Evolutionary conservation across 2,797 vertebrate genomes (phyloP).

Genomic region (Mareca penelope): DNA sequence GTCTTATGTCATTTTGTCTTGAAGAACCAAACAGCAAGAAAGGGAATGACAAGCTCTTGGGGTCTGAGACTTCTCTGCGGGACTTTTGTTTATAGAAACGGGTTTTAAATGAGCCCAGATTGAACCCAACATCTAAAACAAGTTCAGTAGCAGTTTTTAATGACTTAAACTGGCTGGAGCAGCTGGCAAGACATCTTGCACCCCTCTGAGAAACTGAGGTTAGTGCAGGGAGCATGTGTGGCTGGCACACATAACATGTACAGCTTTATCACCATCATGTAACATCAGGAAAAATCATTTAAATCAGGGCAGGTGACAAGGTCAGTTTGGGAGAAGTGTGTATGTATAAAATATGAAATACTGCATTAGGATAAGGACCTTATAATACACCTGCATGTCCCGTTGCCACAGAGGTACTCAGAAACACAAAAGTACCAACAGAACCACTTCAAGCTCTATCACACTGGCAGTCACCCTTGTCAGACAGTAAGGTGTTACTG

Average conservation of each 20-base stretch:
- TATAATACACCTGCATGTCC: neutral
- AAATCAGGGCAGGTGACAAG: neutral
- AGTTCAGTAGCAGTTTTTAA: conserved; percentile 23
- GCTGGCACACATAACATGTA: accelerated
- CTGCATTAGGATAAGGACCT: neutral
- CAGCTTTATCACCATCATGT: neutral
- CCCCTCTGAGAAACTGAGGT: neutral
- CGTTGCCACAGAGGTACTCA: neutral
- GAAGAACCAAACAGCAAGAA: neutral
- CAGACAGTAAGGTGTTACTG: neutral
- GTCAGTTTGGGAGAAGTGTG: neutral
- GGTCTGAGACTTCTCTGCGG: neutral
- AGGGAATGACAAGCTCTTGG: neutral
- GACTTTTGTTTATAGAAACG: conserved; percentile 6
- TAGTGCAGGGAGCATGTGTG: neutral
- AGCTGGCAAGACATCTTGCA: conserved; percentile 26
- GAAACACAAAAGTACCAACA: neutral
- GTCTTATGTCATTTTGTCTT: neutral
- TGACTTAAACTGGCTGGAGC: conserved; percentile 12
- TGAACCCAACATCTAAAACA: neutral
- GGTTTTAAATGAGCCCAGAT: conserved; percentile 9
- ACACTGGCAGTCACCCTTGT: neutral
- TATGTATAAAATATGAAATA: neutral
- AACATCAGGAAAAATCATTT: neutral
- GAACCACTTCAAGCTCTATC: neutral